phyloP scores from a whole-genome alignment of 2,888 invertebrate genomes.

The Tenthredo notha region DNA sequence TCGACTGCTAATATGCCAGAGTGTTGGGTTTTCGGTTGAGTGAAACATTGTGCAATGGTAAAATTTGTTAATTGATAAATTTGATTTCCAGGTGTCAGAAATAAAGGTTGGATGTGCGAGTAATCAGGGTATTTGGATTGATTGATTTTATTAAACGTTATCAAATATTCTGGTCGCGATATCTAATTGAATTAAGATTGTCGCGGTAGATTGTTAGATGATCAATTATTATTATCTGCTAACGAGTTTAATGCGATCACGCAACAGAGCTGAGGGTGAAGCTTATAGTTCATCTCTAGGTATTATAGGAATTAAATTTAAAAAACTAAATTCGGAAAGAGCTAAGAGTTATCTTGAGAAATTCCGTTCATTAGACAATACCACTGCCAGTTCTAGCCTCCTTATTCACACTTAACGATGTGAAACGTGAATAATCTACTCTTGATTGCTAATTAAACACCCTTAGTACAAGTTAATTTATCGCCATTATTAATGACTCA shows the following conservation, averaged over 20 bases:
- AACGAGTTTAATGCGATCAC: constrained; percentile 24
- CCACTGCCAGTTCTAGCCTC: constrained; percentile 5
- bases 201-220: constrained; percentile 10
- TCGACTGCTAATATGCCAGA: neutral
- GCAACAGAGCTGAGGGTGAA: constrained; percentile 22
- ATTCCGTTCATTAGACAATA: constrained; percentile 23
- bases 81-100: constrained; percentile 1
- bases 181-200: constrained; percentile 36
- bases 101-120: neutral
- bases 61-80: constrained; percentile 24
- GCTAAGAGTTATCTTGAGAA: constrained; percentile 21
- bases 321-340: constrained; percentile 22
- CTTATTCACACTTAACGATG: constrained; percentile 33
- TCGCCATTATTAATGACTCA: constrained; percentile 36
- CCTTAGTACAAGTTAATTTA: constrained; percentile 57
- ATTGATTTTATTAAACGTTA: constrained; percentile 40
- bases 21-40: neutral
- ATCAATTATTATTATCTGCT: constrained; percentile 28
- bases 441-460: constrained; percentile 58
- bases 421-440: constrained; percentile 29
- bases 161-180: constrained; percentile 26
- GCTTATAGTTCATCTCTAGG: neutral
- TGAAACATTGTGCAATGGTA: constrained; percentile 12
- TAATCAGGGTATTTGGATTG: constrained; percentile 20
- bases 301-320: neutral